Percentiles rank a stretch among this genome's conserved stretches.
Conservation (phyloP, 2,113 vertebrate species). For the Hippocampus zosterae region DNA sequence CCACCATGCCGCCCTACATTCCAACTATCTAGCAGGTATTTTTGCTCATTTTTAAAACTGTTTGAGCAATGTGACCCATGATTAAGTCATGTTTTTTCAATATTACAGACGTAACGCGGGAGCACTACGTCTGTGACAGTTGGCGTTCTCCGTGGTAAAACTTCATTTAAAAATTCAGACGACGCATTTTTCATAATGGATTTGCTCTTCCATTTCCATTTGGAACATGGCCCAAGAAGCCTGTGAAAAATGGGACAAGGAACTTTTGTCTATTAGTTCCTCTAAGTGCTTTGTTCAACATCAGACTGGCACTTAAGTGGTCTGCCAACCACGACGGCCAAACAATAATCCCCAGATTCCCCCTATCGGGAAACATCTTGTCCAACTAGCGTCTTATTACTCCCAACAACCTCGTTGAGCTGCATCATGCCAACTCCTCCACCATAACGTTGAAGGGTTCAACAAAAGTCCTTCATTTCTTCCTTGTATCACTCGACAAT, state of each 20-base stretch:
- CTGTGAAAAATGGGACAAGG: neutral
- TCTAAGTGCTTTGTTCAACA: neutral
- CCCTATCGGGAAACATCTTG: neutral
- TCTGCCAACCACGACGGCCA: neutral
- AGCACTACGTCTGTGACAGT: too few relatives aligned
- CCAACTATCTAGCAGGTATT: too few relatives aligned
- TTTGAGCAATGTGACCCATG: too few relatives aligned
- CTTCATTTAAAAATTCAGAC: neutral
- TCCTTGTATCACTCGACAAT: constrained; percentile 3
- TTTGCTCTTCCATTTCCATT: neutral
- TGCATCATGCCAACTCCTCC: constrained; percentile 5
- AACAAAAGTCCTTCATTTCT: constrained; percentile 4
- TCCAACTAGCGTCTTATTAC: neutral
- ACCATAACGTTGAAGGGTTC: constrained; percentile 8
- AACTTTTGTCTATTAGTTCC: neutral
- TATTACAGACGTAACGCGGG: too few relatives aligned
- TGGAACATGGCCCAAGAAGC: neutral
- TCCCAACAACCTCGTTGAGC: neutral
- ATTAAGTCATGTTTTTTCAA: too few relatives aligned
- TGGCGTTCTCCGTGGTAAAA: neutral
- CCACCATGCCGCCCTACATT: too few relatives aligned
- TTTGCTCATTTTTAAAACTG: too few relatives aligned
- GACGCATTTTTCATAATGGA: neutral
- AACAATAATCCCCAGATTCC: neutral
- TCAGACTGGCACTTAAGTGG: neutral